Base-by-base conservation (phyloP, 2,888 invertebrate species). In the Eristalis pertinax region DNA sequence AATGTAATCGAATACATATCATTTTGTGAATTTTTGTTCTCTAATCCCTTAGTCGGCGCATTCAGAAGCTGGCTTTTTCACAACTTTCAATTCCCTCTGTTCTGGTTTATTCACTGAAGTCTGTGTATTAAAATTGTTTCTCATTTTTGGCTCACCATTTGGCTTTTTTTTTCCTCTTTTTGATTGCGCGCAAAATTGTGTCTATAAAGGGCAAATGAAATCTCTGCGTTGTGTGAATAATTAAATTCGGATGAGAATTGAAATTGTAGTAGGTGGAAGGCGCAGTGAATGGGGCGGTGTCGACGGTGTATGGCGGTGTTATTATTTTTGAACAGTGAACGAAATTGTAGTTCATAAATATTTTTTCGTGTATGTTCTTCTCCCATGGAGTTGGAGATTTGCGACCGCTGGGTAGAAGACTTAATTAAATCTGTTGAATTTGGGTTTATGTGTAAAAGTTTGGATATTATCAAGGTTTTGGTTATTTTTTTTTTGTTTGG, bases 191-290 rank as follows among this genome's bases (percentile, higher is more conserved):
- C 41, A 62, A 82, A 83, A 78, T 63, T 79, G 67, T 69, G 74
- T 72, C 76, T 32, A 50, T 79, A 76, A 79, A 68, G 79, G 72
- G 79, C 84, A 79, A 76, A 69, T 76, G 70, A 79, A 87, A 87
- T 80, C 73, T 87, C 84, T 68, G 65, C 65, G 74, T 79, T 74
- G 83, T 87, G 83, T 79, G 86, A 87, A 87, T 87, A 87, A 87
- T 87, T 84, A 87, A 87, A 87, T 80, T 60, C 41, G 75, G 69
- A 76, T 76, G 84, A 29, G 38, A 73, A 60, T 87, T 87, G 72
- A 84, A 84, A 50, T 19, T 50, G 78, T 75, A 43, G 74, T 38
- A 19, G 43, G 67, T 69, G 65, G 62, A 11, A 19, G 43, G 3
- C 19, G 22, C 19, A 15, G 26, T 32, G 62, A 15, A 4, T 38